Evolutionary conservation across 2,113 vertebrate genomes (phyloP), one percentile per base, ranked within the genome.

Genomic region (Thalassarche chlororhynchos): DNA sequence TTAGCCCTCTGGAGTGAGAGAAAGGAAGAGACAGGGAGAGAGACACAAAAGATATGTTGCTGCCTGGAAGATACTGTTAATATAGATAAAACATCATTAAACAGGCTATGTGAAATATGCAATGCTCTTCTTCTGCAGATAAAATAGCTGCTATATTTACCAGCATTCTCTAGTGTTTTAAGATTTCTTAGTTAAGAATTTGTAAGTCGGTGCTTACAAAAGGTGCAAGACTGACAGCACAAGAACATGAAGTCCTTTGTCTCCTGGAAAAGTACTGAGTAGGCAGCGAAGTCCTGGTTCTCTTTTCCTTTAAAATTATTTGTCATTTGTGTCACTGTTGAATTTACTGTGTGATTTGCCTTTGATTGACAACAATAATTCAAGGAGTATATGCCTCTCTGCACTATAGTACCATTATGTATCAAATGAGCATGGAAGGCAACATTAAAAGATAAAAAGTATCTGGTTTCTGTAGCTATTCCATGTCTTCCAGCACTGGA

Each of bases 101-200:
- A 86, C 17, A 68, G 58, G 47, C 51, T 84, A 60, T 26, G 64
- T 87, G 51, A 55, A 95, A 88, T 86, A 88, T 26, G 29, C 64
- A 95, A 12, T 68, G 51, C 29, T 81, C 24, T 64, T 81, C 51
- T 83, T 75, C 77, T 84, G 70, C 71, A 96, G 91, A 90, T 88
- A 83, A 96, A 95, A 87, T 40, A 88, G 54, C 32, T 94, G 38
- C 95, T 97, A 90, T 96, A 96, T 90, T 97, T 95, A 84, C 94
- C 84, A 38, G 42, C 38, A 72, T 93, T 95, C 46, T 96, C 78
- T 34, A 29, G n/a, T 90, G 75, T 71, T 94, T 95, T 75, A 89
- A 85, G 42, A 90, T 80, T 80, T 97, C 66, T 83, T 94, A 69
- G 62, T 78, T 77, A 86, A 38, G 38, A 38, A 38, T 38, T 38